A percentile compares a stretch with the other conserved stretches of the same genome.
Conservation (phyloP, 2,888 invertebrate species). For the Cosmopolites sordidus region DNA sequence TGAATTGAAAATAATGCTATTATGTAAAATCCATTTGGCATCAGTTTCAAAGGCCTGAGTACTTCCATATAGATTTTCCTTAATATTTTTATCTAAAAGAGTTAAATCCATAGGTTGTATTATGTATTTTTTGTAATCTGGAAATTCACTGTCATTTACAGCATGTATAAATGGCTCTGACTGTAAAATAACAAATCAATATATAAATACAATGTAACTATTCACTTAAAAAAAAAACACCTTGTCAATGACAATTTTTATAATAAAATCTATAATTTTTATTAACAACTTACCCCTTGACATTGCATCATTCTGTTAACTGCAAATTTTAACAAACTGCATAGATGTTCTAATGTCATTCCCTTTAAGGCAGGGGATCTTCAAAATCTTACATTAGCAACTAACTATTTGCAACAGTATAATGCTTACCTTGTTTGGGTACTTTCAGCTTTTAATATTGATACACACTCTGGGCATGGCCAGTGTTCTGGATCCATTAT, state of each 20-base stretch:
- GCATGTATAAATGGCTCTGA: constrained; percentile 74
- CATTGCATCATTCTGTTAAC: constrained; percentile 75
- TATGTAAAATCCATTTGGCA: constrained; percentile 90
- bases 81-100: constrained; percentile 71
- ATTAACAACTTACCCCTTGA: constrained; percentile 62
- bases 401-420: too few species aligned
- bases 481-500: constrained; percentile 57
- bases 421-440: constrained; percentile 59
- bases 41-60: constrained; percentile 87
- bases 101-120: constrained; percentile 83
- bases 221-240: not conserved
- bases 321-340: constrained; percentile 73
- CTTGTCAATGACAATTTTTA: too few species aligned
- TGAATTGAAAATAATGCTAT: constrained; percentile 86
- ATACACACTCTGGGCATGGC: constrained; percentile 85
- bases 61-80: constrained; percentile 72
- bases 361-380: constrained; percentile 64
- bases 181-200: constrained; percentile 55
- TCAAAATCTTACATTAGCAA: constrained; percentile 14
- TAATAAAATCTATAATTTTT: too few species aligned
- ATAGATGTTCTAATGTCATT: constrained; percentile 68
- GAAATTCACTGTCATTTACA: constrained; percentile 66
- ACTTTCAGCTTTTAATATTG: constrained; percentile 67
- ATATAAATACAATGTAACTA: not conserved
- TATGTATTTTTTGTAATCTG: constrained; percentile 76